Base-by-base conservation (phyloP, 2,797 vertebrate genomes). In the Sebastes goodei region DNA sequence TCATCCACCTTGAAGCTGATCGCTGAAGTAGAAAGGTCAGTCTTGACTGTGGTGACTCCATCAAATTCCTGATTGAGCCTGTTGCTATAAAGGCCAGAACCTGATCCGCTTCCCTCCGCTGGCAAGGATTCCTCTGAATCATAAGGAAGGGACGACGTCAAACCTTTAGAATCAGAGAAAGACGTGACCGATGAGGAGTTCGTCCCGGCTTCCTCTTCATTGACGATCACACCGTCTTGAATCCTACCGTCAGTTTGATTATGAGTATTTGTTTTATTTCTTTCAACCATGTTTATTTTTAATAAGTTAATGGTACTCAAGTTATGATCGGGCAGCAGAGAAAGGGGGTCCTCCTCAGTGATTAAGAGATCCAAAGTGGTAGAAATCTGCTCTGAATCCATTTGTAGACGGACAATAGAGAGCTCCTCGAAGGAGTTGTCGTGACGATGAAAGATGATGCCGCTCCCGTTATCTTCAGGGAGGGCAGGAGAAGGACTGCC, bases 61-160 rank as follows among this genome's bases (percentile, higher is more conserved):
- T 81, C 82, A 14, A 56, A 74, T 52, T 89, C 80, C 27, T 78
- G 69, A 87, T 85, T 66, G 25, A 84, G 89, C 55, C 90, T 88
- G 88, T 95, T 95, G 88, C 94, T 83, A 89, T 94, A 90, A 75
- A 95, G 87, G 59, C 90, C 92, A 55, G 96, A 97, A 10, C 96
- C 95, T 76, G 96, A 96, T 70, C 96, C 97, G 78, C 95, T 96
- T 89, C 84, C 90, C 80, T 96, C 86, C 71, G 89, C 77, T 74
- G 94, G 86, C 70, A 63, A 90, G 14, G 52, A 10, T n/a, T 65
- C 30, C 25, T 79, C 70, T 64, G 42, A 62, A n/a, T 72, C 10
- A 69, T 21, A 15, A 94, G 91, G 86, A 88, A 90, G 80, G 91
- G 83, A 90, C 85, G 77, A 71, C 32, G 86, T 85, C 25, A 76